phyloP scores from a whole-genome alignment of 1,140 invertebrate species.

The Musca domestica region DNA sequence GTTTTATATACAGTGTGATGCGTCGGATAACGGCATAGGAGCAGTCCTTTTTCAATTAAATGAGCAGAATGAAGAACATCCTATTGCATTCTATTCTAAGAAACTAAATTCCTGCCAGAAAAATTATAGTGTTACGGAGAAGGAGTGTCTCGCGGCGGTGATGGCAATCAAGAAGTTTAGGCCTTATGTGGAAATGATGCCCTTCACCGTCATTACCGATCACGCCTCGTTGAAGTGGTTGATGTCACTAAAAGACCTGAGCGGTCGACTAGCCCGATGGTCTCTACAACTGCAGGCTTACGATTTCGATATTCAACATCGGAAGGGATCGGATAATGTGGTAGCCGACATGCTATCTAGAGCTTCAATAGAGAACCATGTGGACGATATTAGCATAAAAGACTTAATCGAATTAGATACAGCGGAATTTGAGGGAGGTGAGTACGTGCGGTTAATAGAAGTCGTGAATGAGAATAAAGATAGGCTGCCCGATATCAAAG shows the following conservation, averaged over 20 bases:
- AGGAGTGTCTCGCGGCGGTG: too few species aligned
- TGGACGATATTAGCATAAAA: neutral
- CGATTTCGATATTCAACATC: neutral
- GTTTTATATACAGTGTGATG: neutral
- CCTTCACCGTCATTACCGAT: too few species aligned
- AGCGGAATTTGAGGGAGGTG: neutral
- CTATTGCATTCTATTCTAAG: conserved; percentile 3
- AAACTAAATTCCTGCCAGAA: conserved; percentile 12
- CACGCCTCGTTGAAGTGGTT: too few species aligned
- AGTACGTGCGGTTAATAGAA: too few species aligned
- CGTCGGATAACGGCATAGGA: too few species aligned
- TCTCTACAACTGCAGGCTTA: neutral
- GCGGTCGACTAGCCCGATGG: neutral
- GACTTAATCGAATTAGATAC: too few species aligned
- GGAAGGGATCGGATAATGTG: neutral
- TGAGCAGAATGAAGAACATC: neutral
- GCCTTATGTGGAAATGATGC: too few species aligned
- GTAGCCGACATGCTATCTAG: neutral
- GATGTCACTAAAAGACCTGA: neutral
- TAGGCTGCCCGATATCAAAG: neutral
- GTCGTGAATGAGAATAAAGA: neutral
- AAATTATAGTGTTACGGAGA: too few species aligned
- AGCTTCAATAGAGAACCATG: neutral
- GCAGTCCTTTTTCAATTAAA: too few species aligned
- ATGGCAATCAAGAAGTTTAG: too few species aligned